A percentile compares a stretch with the other conserved stretches of the same genome.
These are phyloP conservation scores for Tineola bisselliella DNA, from an alignment of 2,888 invertebrate species.

Conservation along the genomic window DNA sequence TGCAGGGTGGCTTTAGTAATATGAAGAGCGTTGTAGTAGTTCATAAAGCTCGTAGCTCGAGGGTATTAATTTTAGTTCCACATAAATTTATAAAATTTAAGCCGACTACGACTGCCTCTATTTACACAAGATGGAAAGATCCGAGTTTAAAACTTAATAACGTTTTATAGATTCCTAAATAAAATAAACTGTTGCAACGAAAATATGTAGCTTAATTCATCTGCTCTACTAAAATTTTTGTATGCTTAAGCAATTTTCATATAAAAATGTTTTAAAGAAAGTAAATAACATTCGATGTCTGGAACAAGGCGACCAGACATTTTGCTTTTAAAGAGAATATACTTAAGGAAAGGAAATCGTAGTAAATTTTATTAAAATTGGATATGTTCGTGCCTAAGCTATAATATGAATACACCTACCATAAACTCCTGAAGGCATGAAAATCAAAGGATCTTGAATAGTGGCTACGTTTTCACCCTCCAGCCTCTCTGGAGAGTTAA, in stretches of 20 bases:
- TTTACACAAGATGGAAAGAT: background rate
- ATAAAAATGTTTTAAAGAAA: too few species aligned
- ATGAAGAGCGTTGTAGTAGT: background rate
- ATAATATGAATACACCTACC: background rate
- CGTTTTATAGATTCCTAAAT: too few species aligned
- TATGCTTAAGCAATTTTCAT: too few species aligned
- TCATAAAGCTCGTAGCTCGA: background rate
- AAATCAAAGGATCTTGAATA: constrained; percentile 1
- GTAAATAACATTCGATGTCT: too few species aligned
- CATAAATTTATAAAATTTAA: background rate
- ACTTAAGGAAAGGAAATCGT: too few species aligned
- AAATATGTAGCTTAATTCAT: too few species aligned
- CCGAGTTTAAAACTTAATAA: too few species aligned
- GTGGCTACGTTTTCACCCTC: constrained; percentile 1
- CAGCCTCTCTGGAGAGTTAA: background rate
- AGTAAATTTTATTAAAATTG: too few species aligned
- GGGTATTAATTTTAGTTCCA: background rate
- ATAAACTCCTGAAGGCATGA: background rate
- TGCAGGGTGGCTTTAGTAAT: background rate
- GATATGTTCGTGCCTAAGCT: background rate
- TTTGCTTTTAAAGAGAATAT: too few species aligned
- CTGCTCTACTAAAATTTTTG: too few species aligned
- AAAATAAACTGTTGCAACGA: too few species aligned
- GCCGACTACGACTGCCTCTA: background rate
- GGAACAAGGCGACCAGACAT: too few species aligned